A percentile compares a stretch with the other conserved stretches of the same genome.
Evolutionary conservation across 2,113 vertebrate species (phyloP).

Genomic region (Neolamprologus longior): DNA sequence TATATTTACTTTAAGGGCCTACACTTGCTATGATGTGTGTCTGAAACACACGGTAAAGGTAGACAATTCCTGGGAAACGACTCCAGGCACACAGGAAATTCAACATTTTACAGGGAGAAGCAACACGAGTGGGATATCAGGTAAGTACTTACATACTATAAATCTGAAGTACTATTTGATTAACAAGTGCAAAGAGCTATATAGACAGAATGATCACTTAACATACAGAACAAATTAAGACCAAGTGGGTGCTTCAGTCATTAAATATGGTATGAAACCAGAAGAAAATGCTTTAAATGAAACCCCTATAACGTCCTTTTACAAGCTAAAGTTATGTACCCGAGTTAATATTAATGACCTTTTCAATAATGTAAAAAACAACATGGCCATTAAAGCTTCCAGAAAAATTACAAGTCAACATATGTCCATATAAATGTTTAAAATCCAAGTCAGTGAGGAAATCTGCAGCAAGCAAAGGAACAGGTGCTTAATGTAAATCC

Average conservation of each 20-base stretch:
- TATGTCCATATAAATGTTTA: constrained; percentile 14
- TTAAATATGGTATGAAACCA: background rate
- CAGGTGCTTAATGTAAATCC: constrained; percentile 10
- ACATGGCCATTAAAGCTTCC: background rate
- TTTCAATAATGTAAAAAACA: constrained; percentile 5
- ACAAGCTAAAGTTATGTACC: background rate
- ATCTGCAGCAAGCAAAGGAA: background rate
- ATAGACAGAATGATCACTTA: background rate
- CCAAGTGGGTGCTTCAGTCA: background rate
- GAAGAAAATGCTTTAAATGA: background rate
- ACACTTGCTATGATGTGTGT: background rate
- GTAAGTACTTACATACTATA: background rate
- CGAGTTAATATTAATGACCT: constrained; percentile 18
- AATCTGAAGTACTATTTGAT: background rate
- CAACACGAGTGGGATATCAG: background rate
- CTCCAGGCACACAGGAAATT: background rate
- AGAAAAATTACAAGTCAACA: background rate
- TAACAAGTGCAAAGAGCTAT: background rate
- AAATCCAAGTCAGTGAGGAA: background rate
- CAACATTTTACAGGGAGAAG: background rate
- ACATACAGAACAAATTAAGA: background rate
- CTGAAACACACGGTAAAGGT: background rate
- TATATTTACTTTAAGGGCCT: background rate
- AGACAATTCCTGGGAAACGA: background rate
- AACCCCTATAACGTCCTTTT: background rate